Evolutionary conservation across 2,113 vertebrate species (phyloP).

Genomic region (Coptodon rendalli): DNA sequence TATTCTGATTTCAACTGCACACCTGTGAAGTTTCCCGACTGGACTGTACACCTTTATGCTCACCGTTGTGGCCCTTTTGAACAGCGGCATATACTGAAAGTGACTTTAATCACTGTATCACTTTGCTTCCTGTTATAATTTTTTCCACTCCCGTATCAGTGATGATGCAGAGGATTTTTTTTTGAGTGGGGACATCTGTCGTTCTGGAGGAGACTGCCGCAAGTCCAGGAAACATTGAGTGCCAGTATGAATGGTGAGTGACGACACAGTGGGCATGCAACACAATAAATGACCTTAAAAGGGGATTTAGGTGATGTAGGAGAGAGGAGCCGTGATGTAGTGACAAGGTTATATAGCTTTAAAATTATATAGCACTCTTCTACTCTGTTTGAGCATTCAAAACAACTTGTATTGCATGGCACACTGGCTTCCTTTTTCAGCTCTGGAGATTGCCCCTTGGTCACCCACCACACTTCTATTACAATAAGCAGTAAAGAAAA

Average conservation of each 20-base stretch:
- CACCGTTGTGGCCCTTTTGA: background rate
- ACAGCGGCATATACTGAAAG: fast-evolving
- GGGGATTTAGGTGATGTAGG: background rate
- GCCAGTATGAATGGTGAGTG: background rate
- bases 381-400: background rate
- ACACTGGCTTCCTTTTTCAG: background rate
- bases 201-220: background rate
- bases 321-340: background rate
- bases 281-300: background rate
- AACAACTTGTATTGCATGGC: background rate
- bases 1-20: background rate
- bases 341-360: background rate
- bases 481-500: background rate
- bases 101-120: background rate
- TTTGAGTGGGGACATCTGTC: background rate
- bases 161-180: background rate
- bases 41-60: background rate
- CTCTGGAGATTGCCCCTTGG: background rate
- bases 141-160: background rate
- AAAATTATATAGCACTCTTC: background rate
- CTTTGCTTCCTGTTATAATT: background rate
- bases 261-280: fast-evolving
- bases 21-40: background rate
- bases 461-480: background rate
- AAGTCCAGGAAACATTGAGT: background rate